Conservation (phyloP, 2,888 invertebrate species). For the Acanthosoma haemorrhoidale region DNA sequence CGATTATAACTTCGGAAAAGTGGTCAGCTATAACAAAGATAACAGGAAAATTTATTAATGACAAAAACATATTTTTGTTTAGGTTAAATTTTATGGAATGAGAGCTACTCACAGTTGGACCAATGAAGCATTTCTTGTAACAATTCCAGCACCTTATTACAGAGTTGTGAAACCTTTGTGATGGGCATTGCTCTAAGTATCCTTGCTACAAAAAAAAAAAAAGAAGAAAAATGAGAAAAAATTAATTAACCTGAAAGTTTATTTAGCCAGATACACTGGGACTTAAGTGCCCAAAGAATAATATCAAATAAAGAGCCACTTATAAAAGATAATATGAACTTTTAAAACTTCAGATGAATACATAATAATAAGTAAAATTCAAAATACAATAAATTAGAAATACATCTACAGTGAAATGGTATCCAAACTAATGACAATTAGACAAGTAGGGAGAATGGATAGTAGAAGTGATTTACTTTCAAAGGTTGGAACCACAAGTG, state of each 20-base stretch:
- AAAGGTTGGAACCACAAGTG: no score
- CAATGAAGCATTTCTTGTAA: not conserved
- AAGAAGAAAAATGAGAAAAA: no score
- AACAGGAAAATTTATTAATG: not conserved
- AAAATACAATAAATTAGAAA: no score
- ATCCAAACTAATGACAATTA: no score
- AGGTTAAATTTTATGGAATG: no score
- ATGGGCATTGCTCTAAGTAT: slow-evolving; percentile 14
- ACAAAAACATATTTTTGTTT: not conserved
- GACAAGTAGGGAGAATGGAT: no score
- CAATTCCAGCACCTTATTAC: not conserved
- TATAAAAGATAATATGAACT: no score
- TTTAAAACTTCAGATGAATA: no score
- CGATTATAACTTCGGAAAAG: slow-evolving; percentile 13
- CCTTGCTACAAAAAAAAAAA: slow-evolving; percentile 2
- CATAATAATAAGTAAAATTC: no score
- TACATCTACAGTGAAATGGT: no score
- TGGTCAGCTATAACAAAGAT: not conserved
- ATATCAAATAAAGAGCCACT: not conserved
- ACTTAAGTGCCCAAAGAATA: no score
- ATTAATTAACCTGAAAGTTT: not conserved
- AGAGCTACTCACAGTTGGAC: not conserved
- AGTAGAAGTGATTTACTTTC: no score
- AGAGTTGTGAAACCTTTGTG: not conserved
- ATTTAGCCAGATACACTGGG: not conserved